Conservation (phyloP, 2,888 invertebrate species). For the Linyphia triangularis region DNA sequence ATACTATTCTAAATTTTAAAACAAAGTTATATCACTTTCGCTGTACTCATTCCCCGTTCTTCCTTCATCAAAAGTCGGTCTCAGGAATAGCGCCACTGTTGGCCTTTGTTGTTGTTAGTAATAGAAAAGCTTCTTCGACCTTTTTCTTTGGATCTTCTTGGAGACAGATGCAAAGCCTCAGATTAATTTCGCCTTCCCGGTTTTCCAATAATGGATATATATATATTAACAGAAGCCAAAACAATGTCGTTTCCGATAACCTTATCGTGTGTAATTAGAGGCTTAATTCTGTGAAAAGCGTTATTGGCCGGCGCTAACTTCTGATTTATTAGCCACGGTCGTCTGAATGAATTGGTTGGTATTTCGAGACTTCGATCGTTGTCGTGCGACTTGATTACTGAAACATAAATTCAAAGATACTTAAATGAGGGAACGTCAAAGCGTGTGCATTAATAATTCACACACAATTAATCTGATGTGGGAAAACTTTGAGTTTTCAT, state of each 20-base stretch:
- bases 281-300: slow-evolving; percentile 43
- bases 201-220: slow-evolving; percentile 18
- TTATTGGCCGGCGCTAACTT: slow-evolving; percentile 2
- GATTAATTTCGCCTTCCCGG: slow-evolving; percentile 33
- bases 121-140: neutral
- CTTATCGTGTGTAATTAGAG: slow-evolving; percentile 51
- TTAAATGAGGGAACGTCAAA: neutral
- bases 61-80: slow-evolving; percentile 17
- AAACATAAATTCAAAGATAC: neutral
- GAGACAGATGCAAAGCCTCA: slow-evolving; percentile 34
- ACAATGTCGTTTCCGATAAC: slow-evolving; percentile 39
- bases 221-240: slow-evolving; percentile 35
- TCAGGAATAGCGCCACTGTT: neutral
- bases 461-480: neutral
- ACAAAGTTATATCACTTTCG: neutral
- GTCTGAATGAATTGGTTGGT: neutral
- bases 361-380: too few species aligned
- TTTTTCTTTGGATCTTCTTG: slow-evolving; percentile 11
- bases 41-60: neutral
- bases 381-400: neutral
- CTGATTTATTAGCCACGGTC: slow-evolving; percentile 35
- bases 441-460: neutral
- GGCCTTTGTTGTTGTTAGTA: slow-evolving; percentile 6
- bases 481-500: neutral
- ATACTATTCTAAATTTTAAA: too few species aligned